Conservation (phyloP, 2,797 vertebrate genomes). For the Notolepis coatsorum region DNA sequence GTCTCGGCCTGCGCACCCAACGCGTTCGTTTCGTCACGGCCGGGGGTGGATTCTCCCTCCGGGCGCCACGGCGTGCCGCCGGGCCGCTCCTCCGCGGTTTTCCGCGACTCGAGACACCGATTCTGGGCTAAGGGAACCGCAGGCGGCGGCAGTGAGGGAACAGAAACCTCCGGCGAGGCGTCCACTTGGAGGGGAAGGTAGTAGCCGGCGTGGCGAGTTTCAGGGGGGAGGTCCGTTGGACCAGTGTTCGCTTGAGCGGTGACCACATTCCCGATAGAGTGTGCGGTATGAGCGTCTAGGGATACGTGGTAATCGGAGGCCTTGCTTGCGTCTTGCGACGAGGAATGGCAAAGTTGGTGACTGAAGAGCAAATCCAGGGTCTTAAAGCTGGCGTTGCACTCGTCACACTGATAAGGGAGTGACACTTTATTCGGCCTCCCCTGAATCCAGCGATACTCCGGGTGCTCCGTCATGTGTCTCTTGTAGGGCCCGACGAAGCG, state of each 20-base stretch:
- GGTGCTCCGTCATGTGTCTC: conserved; percentile 79
- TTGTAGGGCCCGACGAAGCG: conserved; percentile 77
- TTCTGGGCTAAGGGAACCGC: conserved; percentile 18
- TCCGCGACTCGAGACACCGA: conserved; percentile 6
- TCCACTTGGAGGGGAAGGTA: not conserved
- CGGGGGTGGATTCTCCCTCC: conserved; percentile 1
- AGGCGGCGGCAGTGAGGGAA: not conserved
- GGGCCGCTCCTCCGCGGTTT: not conserved
- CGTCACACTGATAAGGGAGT: conserved; percentile 81
- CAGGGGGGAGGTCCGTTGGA: not conserved
- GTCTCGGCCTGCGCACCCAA: conserved; percentile 23
- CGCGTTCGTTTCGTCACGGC: conserved; percentile 9
- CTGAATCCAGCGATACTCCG: conserved; percentile 70
- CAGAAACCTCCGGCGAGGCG: not conserved
- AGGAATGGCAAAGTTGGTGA: conserved; percentile 80
- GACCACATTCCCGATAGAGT: not conserved
- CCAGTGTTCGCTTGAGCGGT: not conserved
- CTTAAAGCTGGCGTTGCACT: conserved; percentile 75
- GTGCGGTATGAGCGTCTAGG: conserved; percentile 28
- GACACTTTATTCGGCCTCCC: conserved; percentile 53
- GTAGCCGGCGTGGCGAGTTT: not conserved
- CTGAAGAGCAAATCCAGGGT: conserved; percentile 77
- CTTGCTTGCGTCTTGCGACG: conserved; percentile 40
- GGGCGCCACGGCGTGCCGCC: conserved; percentile 1
- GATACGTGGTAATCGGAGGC: conserved; percentile 45